Base-by-base conservation (phyloP, 2,888 invertebrate species). In the Sthenelais limicola region DNA sequence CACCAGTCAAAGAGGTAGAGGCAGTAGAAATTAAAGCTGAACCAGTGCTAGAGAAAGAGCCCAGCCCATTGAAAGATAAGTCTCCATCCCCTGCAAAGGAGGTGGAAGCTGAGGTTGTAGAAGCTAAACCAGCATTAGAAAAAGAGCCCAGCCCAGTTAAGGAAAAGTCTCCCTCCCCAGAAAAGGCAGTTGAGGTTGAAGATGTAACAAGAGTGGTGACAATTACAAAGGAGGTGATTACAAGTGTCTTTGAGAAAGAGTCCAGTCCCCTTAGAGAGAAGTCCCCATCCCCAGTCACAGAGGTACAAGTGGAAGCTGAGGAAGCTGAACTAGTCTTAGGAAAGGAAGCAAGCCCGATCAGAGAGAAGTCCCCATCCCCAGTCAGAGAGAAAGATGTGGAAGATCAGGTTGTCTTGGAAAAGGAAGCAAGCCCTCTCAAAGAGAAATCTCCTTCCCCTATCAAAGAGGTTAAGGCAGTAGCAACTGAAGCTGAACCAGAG, bases 321-420 rank as follows among this genome's bases (percentile, higher is more conserved):
- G n/a, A 51, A 54, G 28, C 18, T 5, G 51, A 51, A n/a, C 21
- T 24, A n/a, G n/a, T 51, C 18, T n/a, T n/a, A 54, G n/a, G 30
- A 32, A 54, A 54, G n/a, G 51, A 51, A 24, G 21, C 51, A 7
- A 54, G 28, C 30, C 54, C 54, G 5, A 32, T 54, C 7, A 54
- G 32, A 54, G 54, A 54, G 54, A 54, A 54, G 30, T 54, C 54
- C n/a, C 54, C 54, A 12, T 54, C 54, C 7, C 54, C 54, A 26
- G 54, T n/a, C 43, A 43, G 43, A 12, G 43, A 43, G 43, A 18
- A 43, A 9, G 43, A 12, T 12, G 43, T 43, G 9, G 43, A n/a
- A n/a, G 54, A 54, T 28, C 30, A 54, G 28, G 54, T 32, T 15
- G 28, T 54, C 32, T 28, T 54, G 32, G 54, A 54, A n/a, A 54